phyloP scores from a whole-genome alignment of 2,797 vertebrate genomes.

The Dicrostonyx torquatus region DNA sequence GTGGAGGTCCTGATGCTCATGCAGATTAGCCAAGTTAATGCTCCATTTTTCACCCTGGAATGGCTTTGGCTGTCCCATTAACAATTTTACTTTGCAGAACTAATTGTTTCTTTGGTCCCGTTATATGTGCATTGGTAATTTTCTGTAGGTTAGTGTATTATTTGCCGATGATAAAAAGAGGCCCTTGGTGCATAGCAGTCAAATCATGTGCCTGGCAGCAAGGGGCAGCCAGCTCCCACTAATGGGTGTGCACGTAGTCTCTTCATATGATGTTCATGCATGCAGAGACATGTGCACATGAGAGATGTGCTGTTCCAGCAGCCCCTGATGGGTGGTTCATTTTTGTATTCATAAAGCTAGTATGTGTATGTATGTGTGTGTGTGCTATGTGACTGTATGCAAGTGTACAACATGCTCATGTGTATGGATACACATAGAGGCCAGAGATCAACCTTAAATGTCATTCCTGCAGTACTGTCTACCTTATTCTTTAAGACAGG shows the following conservation, averaged over 20 bases:
- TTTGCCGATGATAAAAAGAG: slow-evolving; percentile 43
- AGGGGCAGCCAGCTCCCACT: not conserved
- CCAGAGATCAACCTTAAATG: not conserved
- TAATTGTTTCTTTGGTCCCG: not conserved
- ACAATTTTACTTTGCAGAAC: slow-evolving; percentile 22
- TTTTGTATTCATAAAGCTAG: not conserved
- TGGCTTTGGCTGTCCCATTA: slow-evolving; percentile 56
- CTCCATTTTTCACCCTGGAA: slow-evolving; percentile 7
- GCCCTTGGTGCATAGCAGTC: not conserved
- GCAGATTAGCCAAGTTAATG: slow-evolving; percentile 44
- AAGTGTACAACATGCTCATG: not conserved
- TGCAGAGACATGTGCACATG: not conserved
- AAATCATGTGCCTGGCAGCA: not conserved
- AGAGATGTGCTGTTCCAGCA: not conserved
- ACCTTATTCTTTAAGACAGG: not conserved
- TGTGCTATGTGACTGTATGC: not conserved
- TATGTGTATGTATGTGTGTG: accelerated
- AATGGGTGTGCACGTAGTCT: not conserved
- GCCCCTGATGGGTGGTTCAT: not conserved
- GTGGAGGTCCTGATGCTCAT: slow-evolving; percentile 45
- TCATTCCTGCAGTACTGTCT: not conserved
- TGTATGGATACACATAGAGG: not conserved
- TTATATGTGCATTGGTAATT: slow-evolving; percentile 31
- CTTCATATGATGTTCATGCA: not conserved
- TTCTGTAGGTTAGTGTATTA: not conserved